Evolutionary conservation across 2,888 invertebrate genomes (phyloP), one percentile per base, ranked within the genome.

Genomic region (Alcis repandata): DNA sequence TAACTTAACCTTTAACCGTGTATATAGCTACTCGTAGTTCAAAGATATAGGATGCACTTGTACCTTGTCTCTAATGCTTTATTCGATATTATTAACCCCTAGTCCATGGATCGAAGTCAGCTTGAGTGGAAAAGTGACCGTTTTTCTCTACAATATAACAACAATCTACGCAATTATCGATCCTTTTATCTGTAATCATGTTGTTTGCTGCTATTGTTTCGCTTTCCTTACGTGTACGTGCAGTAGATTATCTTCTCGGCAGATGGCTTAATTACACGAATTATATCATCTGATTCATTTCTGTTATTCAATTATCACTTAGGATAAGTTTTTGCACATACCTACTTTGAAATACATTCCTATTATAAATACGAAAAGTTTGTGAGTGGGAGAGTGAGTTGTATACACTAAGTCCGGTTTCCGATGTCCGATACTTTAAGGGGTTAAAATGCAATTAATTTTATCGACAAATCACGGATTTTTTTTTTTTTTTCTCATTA

Each of bases 141-240:
- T 79, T 83, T 78, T 75, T 62, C 74, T 78, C 58, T 69, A 71
- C 71, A 76, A 73, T 69, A 52, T 68, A 67, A 74, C 67, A 78
- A 76, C 71, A 79, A 78, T 76, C 71, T 63, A 53, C 59, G 72
- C 77, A 84, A 86, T 86, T 85, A 83, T 71, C 70, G 52, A 63
- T 71, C 71, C 63, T 74, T 74, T 81, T 77, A 79, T 75, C 66
- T 77, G 65, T 76, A 80, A 84, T 84, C 74, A 76, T 72, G 78
- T 81, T 80, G 84, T 85, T 84, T 79, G 75, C 72, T 71, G 73
- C 86, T 76, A 88, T 88, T 89, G 87, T 88, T 86, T 76, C 70
- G 71, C 80, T 86, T 84, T 86, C 82, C 65, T 40, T 53, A 45
- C 51, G 32, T 38, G 46, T 33, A 60, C 71, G 67, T 71, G 71